Evolutionary conservation across 2,113 vertebrate genomes (phyloP).

Genomic region (Nematolebias whitei): DNA sequence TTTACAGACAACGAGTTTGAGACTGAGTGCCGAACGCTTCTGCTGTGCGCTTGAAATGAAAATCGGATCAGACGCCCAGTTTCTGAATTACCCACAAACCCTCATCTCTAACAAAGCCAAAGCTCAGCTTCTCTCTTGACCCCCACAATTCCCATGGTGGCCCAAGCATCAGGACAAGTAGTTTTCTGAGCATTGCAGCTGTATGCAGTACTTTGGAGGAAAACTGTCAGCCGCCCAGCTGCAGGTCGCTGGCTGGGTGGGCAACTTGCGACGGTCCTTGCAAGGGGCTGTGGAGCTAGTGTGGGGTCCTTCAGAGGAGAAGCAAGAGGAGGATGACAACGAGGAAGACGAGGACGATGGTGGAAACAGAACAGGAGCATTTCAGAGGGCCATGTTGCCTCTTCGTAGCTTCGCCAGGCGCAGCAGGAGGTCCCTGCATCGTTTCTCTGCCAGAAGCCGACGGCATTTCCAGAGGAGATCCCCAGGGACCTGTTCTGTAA

Average conservation of each 20-base stretch:
- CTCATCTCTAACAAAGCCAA: constrained; percentile 23
- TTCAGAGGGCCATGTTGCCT: constrained; percentile 86
- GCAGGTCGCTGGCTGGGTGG: constrained; percentile 89
- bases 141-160: constrained; percentile 50
- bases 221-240: constrained; percentile 88
- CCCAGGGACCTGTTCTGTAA: constrained; percentile 83
- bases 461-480: constrained; percentile 82
- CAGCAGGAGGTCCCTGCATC: constrained; percentile 86
- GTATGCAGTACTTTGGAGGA: constrained; percentile 92
- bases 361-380: constrained; percentile 64
- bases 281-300: constrained; percentile 88
- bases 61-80: constrained; percentile 4
- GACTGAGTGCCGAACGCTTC: too few species aligned
- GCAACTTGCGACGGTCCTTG: constrained; percentile 85
- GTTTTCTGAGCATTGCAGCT: constrained; percentile 35
- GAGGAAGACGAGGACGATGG: constrained; percentile 34
- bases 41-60: constrained; percentile 5
- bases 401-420: constrained; percentile 87
- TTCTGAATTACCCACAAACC: constrained; percentile 25
- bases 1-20: constrained; percentile 26
- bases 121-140: constrained; percentile 23
- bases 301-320: constrained; percentile 63
- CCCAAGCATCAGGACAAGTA: constrained; percentile 1
- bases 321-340: constrained; percentile 53
- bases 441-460: constrained; percentile 84